These are phyloP conservation scores for Trachops cirrhosus DNA, from an alignment of 2,797 vertebrate species.

Conservation along the genomic window DNA sequence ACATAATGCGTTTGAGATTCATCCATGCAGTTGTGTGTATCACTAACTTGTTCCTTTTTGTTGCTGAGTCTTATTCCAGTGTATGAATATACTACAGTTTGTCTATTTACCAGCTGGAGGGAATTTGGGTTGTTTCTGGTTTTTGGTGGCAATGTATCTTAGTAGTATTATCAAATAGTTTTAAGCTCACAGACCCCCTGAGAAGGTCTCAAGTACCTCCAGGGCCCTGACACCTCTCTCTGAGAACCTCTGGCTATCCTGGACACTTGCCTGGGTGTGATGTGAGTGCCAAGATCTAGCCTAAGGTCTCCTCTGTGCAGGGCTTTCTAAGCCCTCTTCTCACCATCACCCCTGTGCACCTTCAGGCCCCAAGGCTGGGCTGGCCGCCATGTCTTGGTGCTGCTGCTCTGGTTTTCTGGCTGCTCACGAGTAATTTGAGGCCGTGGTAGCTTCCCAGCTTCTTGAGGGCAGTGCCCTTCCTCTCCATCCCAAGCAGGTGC, in stretches of 20 bases:
- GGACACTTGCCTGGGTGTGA: not conserved
- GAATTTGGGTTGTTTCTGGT: not conserved
- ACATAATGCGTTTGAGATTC: not conserved
- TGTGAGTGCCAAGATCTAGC: not conserved
- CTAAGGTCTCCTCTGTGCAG: not conserved
- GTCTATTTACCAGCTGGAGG: not conserved
- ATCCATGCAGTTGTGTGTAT: not conserved
- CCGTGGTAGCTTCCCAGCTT: not conserved
- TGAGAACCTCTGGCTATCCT: not conserved
- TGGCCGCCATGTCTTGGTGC: not conserved
- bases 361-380: not conserved
- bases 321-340: not conserved
- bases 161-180: not conserved
- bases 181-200: not conserved
- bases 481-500: not conserved
- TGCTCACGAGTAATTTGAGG: not conserved
- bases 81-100: not conserved
- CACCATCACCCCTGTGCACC: not conserved
- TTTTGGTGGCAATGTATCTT: not conserved
- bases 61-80: not conserved
- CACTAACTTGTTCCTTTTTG: not conserved
- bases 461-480: not conserved
- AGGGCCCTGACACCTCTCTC: not conserved
- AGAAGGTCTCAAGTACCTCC: not conserved
- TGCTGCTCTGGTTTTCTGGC: not conserved